Evolutionary conservation across 2,888 invertebrate species (phyloP).

Genomic region (Dorcus parallelipipedus): DNA sequence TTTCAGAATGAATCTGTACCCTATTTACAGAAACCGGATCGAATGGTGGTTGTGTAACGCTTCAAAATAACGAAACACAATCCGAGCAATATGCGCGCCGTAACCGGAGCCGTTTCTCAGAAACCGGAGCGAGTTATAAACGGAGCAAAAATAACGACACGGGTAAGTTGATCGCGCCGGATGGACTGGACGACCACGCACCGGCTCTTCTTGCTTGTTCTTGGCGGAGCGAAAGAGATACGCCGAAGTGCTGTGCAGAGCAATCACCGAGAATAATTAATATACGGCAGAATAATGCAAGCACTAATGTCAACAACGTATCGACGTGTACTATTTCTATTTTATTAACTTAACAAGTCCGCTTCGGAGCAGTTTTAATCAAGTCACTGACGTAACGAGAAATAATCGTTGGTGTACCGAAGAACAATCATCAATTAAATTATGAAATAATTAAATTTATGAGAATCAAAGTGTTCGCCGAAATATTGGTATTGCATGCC

Average conservation of each 20-base stretch:
- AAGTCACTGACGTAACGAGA: not conserved
- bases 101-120: not conserved
- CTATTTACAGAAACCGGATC: not conserved
- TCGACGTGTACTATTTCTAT: not conserved
- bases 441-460: not conserved
- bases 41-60: not conserved
- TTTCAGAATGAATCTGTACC: no score
- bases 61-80: not conserved
- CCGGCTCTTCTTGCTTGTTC: not conserved
- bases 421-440: not conserved
- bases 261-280: not conserved
- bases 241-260: not conserved
- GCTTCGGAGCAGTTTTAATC: no score
- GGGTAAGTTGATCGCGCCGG: not conserved
- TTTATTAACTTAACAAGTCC: not conserved
- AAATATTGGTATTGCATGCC: no score
- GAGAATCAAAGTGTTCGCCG: no score
- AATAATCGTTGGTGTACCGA: not conserved
- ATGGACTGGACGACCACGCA: not conserved
- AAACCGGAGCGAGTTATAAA: slow-evolving; percentile 2
- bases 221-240: not conserved
- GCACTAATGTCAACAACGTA: slow-evolving; percentile 1
- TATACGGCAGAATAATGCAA: not conserved
- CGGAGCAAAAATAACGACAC: slow-evolving; percentile 1
- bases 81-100: not conserved